Evolutionary conservation across 1,140 invertebrate genomes (phyloP), one percentile per base, ranked within the genome.

Genomic region (Acromyrmex echinatior): DNA sequence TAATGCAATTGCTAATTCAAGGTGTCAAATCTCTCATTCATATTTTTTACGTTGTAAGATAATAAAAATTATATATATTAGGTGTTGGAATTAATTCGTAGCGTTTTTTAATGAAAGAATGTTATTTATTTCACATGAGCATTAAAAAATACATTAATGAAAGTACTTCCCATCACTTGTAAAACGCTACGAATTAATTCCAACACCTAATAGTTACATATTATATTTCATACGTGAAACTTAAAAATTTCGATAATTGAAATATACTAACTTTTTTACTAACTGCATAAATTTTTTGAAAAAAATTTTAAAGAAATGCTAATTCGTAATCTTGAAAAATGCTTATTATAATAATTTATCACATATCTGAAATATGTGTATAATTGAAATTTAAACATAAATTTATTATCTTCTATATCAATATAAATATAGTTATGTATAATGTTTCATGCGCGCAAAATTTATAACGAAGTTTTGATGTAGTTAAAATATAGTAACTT

Each of bases 31-130:
- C 12, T 10, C 7, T 2, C 7, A 12, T 49, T 51, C 45, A 28
- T 65, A 63, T 45, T 45, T 39, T 4, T 25, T 39, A 6, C 35
- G 14, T 25, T 77, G 21, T 14, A 58, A 39, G 5, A 39, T 39
- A 76, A 31, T 39, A 60, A 76, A 77, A 16, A 10, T 60, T 53
- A 71, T 12, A 25, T 49, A 70, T n/a, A n/a, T n/a, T n/a, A n/a
- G n/a, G n/a, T n/a, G n/a, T n/a, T n/a, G n/a, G n/a, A n/a, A n/a
- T n/a, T n/a, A n/a, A n/a, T n/a, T n/a, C n/a, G n/a, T n/a, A n/a
- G n/a, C n/a, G n/a, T n/a, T n/a, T n/a, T n/a, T n/a, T n/a, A n/a
- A n/a, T n/a, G n/a, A n/a, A n/a, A n/a, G n/a, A n/a, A n/a, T n/a
- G n/a, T n/a, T n/a, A n/a, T n/a, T n/a, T n/a, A n/a, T n/a, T n/a